These are phyloP conservation scores for Lasaia peninsularis DNA, from an alignment of 1,140 invertebrate genomes.

Conservation along the genomic window DNA sequence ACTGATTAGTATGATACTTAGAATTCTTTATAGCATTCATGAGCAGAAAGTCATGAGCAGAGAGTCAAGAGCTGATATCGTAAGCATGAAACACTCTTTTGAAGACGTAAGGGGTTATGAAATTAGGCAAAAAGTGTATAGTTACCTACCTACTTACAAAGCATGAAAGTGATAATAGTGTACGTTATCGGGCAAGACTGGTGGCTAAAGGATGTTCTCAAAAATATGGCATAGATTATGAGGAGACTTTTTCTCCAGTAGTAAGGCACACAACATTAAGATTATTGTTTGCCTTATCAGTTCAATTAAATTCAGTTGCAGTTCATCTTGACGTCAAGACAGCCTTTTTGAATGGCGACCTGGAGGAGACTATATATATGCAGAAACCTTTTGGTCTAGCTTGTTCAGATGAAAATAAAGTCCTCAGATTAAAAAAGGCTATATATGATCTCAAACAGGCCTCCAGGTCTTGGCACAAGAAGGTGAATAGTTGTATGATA, in stretches of 20 bases:
- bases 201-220: slow-evolving; percentile 28
- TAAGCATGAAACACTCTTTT: too few relatives aligned
- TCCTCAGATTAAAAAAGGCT: slow-evolving; percentile 43
- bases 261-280: slow-evolving; percentile 23
- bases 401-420: slow-evolving; percentile 17
- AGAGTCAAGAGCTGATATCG: too few relatives aligned
- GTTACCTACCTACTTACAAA: too few relatives aligned
- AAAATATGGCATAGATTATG: slow-evolving; percentile 26
- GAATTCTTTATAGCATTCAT: too few relatives aligned
- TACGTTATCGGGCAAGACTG: slow-evolving; percentile 22
- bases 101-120: too few relatives aligned
- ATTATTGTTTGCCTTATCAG: slow-evolving; percentile 18
- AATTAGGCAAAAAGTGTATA: too few relatives aligned
- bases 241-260: slow-evolving; percentile 29
- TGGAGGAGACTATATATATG: slow-evolving; percentile 27
- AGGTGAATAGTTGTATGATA: slow-evolving; percentile 28
- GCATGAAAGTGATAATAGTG: slow-evolving; percentile 24
- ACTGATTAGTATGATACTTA: too few relatives aligned
- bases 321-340: slow-evolving; percentile 41
- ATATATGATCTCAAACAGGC: slow-evolving; percentile 62
- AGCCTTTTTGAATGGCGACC: slow-evolving; percentile 66
- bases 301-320: slow-evolving; percentile 18
- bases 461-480: slow-evolving; percentile 46
- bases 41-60: too few relatives aligned
- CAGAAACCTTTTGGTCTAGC: slow-evolving; percentile 30